Evolutionary conservation across 2,888 invertebrate genomes (phyloP), one percentile per base, ranked within the genome.

Genomic region (Ligdia adustata): DNA sequence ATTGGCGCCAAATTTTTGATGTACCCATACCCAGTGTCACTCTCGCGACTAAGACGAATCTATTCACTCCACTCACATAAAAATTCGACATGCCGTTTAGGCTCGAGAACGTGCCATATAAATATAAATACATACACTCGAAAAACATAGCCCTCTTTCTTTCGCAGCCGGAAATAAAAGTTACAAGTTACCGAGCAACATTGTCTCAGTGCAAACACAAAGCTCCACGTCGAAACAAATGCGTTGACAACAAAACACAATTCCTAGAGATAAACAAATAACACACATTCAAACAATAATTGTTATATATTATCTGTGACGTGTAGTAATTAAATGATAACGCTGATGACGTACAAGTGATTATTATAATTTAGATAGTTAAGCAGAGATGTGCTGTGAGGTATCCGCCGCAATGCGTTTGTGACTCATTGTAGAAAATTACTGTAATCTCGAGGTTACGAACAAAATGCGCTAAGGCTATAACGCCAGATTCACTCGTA

Each of bases 311-410:
- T n/a, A 43, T 40, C 47, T 47, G 35, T 47, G 52, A 47, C 52
- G 47, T 22, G 9, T 6, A 3, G 26, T 50, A 50, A 50, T 50
- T 44, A 44, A 44, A 33, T 9, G 49, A 50, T 44, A 43, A 11
- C 13, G 12, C 9, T 11, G 11, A 16, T 49, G 49, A 50, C 43
- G 43, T 35, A 9, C 29, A 14, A 13, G 16, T 9, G 24, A 41
- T 47, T 41, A 42, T 27, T 37, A 44, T 31, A 32, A 33, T 48
- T 37, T 28, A 50, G 31, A 35, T 34, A 14, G 12, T 13, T 26
- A 12, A 14, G 9, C 3, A 12, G 12, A 29, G 31, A 50, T 29
- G 27, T 9, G 12, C n/a, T n/a, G n/a, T n/a, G n/a, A 39, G 9
- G n/a, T 13, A 3, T 37, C 18, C 40, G 34, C 40, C 33, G 43